A percentile compares a stretch with the other conserved stretches of the same genome.
Evolutionary conservation across 2,797 vertebrate species (phyloP).

Genomic region (Acanthornis magna): DNA sequence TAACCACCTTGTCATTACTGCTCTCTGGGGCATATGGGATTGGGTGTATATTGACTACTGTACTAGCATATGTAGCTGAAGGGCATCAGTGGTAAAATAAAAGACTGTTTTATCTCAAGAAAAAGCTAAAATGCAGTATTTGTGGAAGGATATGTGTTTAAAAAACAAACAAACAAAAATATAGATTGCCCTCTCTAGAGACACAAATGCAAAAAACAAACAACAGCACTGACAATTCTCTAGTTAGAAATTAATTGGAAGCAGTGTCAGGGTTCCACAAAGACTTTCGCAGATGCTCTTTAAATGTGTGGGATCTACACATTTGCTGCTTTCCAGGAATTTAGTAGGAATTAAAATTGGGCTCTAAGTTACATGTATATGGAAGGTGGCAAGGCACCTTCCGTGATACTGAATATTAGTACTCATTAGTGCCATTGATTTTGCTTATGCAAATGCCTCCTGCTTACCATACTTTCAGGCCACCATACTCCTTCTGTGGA

Average conservation of each 20-base stretch:
- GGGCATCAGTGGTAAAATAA: not conserved
- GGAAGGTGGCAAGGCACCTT: not conserved
- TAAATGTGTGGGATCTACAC: not conserved
- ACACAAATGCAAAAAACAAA: not conserved
- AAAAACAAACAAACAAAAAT: not conserved
- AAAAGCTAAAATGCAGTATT: not conserved
- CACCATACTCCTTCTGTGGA: not conserved
- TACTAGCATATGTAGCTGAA: not conserved
- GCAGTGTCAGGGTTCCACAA: not conserved
- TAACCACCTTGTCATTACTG: not conserved
- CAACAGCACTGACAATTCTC: not conserved
- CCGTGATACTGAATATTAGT: not conserved
- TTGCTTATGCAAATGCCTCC: not conserved
- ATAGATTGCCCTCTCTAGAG: not conserved
- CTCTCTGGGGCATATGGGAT: not conserved
- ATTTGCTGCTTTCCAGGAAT: not conserved
- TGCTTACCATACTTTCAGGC: not conserved
- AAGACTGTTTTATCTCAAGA: not conserved
- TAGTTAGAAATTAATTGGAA: not conserved
- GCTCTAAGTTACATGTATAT: not conserved
- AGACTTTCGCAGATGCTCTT: not conserved
- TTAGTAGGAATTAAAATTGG: not conserved
- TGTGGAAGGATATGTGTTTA: not conserved
- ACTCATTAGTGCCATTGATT: not conserved
- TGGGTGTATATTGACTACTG: not conserved